Base-by-base conservation (phyloP, 2,888 invertebrate genomes). In the Heliconius ismenius region DNA sequence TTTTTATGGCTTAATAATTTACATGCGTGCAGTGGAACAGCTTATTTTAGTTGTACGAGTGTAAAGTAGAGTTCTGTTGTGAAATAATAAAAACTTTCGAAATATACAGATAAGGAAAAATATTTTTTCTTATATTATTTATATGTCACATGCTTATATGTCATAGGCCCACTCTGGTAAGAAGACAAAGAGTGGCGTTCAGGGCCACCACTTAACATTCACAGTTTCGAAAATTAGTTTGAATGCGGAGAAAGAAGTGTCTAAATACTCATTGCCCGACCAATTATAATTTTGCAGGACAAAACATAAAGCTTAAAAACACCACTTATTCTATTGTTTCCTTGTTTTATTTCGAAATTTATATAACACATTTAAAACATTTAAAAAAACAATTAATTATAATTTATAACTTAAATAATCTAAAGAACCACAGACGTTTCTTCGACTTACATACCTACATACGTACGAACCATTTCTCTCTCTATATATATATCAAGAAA, bases 1-100 rank as follows among this genome's bases (percentile, higher is more conserved):
- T 49, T 69, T 54, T 69, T 69, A 69, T 69, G 10, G 69, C 28
- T 69, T 28, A 11, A 69, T 69, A 26, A 26, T 69, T 69, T 69
- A 28, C 49, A 28, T 49, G 15, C 11, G 15, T 36, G 2, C 32
- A 36, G 36, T 32, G 7, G 7, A 32, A 32, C 32, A 32, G 32
- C 32, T 32, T 32, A 32, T 32, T 32, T 49, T 49, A 21, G 28
- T 49, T 43, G 32, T 32, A 32, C 32, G 32, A 1, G 18, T n/a
- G 13, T 13, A 32, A 11, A 13, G 36, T 36, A 11, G 65, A 32
- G 65, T 36, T 36, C 13, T n/a, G 10, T 36, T n/a, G n/a, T 36
- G 36, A n/a, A 36, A n/a, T n/a, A 28, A 4, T n/a, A 1, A 32
- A 65, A 65, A n/a, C 64, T 32, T 64, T 64, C 18, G 1, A 36